Evolutionary conservation across 1,140 invertebrate genomes (phyloP).

Genomic region (Conus betulinus): DNA sequence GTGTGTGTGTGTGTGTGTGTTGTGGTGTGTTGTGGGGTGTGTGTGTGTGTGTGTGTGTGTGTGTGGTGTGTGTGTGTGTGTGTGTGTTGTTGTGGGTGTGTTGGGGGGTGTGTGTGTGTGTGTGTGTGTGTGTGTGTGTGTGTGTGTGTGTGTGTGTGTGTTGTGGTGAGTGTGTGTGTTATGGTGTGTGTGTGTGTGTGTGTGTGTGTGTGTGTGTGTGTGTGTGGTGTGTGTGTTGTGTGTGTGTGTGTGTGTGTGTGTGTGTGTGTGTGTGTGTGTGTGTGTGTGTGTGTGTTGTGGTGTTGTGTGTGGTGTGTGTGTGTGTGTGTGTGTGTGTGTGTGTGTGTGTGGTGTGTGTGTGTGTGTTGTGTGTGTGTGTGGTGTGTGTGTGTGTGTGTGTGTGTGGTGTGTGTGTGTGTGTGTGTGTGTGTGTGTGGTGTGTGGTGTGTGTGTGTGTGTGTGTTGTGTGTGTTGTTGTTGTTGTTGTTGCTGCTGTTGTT

Average conservation of each 20-base stretch:
- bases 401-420: neutral
- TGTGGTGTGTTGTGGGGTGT: neutral
- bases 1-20: neutral
- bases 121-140: neutral
- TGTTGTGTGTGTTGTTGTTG: neutral
- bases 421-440: neutral
- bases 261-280: neutral
- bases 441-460: neutral
- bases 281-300: slow-evolving; percentile 23
- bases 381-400: neutral
- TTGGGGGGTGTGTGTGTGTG: slow-evolving; percentile 2
- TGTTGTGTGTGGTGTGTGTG: no score
- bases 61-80: neutral
- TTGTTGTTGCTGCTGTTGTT: no score
- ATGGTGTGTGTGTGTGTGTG: neutral
- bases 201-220: slow-evolving; percentile 22
- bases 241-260: neutral
- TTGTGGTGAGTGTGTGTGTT: slow-evolving; percentile 16
- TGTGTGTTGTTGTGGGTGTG: no score
- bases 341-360: slow-evolving; percentile 1
- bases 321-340: neutral
- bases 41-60: slow-evolving; percentile 4
- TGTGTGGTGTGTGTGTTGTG: no score
- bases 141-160: neutral
- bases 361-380: neutral